phyloP scores from a whole-genome alignment of 53 echinoderm and acorn worm genomes.

The Stichopus horrens region DNA sequence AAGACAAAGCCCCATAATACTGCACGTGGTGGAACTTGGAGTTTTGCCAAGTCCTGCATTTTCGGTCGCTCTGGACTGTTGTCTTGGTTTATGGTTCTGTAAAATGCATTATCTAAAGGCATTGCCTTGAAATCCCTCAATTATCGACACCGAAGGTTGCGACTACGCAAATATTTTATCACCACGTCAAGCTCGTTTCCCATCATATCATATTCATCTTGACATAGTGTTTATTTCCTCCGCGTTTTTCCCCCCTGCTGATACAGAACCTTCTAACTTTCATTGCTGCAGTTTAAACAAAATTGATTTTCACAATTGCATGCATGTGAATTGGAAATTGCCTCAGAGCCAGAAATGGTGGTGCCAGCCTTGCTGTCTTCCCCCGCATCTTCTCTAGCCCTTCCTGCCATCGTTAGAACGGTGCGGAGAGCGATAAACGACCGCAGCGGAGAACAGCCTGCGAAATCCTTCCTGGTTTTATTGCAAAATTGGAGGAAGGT shows the following conservation, averaged over 20 bases:
- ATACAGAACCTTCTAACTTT: neutral
- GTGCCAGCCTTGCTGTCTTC: slow-evolving; percentile 5
- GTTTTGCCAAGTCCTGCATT: no score
- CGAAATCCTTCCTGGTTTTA: neutral
- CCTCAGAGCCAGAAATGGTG: neutral
- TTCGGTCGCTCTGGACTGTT: no score
- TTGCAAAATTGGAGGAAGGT: neutral
- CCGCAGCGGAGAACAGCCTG: neutral
- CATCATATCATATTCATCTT: no score
- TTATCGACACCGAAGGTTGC: no score
- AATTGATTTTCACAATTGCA: slow-evolving; percentile 20
- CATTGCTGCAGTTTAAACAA: neutral
- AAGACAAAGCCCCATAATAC: no score
- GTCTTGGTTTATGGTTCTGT: no score
- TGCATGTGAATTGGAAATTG: slow-evolving; percentile 32
- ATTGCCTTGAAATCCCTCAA: no score
- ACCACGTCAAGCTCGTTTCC: no score
- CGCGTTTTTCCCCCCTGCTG: neutral
- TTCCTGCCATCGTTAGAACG: neutral
- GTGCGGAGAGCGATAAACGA: neutral
- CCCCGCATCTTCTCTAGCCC: neutral
- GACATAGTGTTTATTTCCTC: no score
- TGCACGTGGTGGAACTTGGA: no score
- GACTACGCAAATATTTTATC: no score
- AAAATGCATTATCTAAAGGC: no score